Conservation (phyloP, 2,888 invertebrate genomes). For the Mamestra brassicae region DNA sequence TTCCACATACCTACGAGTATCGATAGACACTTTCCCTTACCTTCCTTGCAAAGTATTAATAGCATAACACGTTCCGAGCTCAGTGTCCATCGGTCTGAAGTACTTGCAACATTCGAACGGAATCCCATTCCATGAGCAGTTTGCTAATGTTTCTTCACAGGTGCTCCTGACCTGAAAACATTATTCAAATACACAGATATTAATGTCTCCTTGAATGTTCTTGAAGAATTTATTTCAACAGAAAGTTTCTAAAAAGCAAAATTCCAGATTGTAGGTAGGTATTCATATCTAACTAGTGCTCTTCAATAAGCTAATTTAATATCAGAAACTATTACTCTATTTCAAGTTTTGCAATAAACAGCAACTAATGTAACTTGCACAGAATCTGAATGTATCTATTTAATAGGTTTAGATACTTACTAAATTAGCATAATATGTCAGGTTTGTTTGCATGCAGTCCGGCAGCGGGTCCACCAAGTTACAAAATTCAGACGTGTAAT, state of each 20-base stretch:
- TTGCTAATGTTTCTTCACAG: conserved; percentile 90
- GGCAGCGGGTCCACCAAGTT: conserved; percentile 88
- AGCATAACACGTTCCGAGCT: conserved; percentile 92
- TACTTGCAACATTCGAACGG: conserved; percentile 92
- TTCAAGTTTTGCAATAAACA: neutral
- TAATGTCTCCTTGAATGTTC: neutral
- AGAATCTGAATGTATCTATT: neutral
- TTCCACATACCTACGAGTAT: conserved; percentile 2
- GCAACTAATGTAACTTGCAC: neutral
- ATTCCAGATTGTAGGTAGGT: neutral
- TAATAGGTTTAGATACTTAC: conserved; percentile 77
- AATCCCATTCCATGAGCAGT: conserved; percentile 92
- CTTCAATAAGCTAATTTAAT: neutral
- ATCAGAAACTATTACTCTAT: neutral
- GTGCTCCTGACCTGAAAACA: conserved; percentile 88
- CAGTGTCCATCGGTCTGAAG: conserved; percentile 92
- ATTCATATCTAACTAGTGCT: neutral
- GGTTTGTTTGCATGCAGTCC: conserved; percentile 91
- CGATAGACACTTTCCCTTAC: conserved; percentile 72
- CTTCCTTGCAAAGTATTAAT: conserved; percentile 92
- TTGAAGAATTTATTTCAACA: neutral
- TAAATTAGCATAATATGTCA: conserved; percentile 91
- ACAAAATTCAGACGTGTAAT: conserved; percentile 93
- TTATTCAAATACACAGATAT: neutral
- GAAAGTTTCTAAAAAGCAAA: neutral